Percentiles rank a stretch among this genome's conserved stretches.
Conservation (phyloP, 2,113 vertebrate species). For the Syngnathus typhle region DNA sequence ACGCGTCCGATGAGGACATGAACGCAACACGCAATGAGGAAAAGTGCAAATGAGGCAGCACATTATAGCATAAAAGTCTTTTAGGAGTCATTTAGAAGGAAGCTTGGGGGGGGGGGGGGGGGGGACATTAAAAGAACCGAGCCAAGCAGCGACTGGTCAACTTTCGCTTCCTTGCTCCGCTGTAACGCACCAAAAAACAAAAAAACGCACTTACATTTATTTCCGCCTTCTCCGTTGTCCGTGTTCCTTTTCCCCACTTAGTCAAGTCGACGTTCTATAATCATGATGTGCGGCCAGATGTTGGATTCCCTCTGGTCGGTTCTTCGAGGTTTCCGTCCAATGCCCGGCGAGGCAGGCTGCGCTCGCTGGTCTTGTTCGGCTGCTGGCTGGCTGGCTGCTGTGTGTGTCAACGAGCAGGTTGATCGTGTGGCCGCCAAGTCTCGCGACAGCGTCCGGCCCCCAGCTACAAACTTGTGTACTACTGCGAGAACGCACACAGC, state of each 20-base stretch:
- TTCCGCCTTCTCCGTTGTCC: conserved; percentile 37
- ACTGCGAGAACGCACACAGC: conserved; percentile 70
- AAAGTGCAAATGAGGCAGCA: conserved; percentile 27
- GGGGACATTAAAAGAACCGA: conserved; percentile 60
- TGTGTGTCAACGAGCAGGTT: conserved; percentile 76
- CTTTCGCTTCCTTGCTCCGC: conserved; percentile 55
- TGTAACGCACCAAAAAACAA: conserved; percentile 18
- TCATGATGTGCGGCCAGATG: conserved; percentile 78
- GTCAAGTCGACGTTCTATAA: conserved; percentile 37
- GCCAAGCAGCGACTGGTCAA: conserved; percentile 55
- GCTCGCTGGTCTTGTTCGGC: conserved; percentile 49
- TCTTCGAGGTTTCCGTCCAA: conserved; percentile 63
- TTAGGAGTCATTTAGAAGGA: conserved; percentile 51
- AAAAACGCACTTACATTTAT: conserved; percentile 61
- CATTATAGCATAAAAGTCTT: conserved; percentile 46
- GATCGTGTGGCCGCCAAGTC: conserved; percentile 73
- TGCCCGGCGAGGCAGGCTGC: conserved; percentile 49
- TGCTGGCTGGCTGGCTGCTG: conserved; percentile 34
- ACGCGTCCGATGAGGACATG: background rate
- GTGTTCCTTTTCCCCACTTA: conserved; percentile 33
- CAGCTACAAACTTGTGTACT: conserved; percentile 67
- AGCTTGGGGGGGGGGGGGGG: conserved; percentile 51
- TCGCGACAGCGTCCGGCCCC: conserved; percentile 75
- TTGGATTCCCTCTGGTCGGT: conserved; percentile 67
- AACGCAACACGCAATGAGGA: background rate